A percentile compares a stretch with the other conserved stretches of the same genome.
These are phyloP conservation scores for Aporrectodea caliginosa DNA, from an alignment of 1,140 invertebrate species.

Conservation along the genomic window DNA sequence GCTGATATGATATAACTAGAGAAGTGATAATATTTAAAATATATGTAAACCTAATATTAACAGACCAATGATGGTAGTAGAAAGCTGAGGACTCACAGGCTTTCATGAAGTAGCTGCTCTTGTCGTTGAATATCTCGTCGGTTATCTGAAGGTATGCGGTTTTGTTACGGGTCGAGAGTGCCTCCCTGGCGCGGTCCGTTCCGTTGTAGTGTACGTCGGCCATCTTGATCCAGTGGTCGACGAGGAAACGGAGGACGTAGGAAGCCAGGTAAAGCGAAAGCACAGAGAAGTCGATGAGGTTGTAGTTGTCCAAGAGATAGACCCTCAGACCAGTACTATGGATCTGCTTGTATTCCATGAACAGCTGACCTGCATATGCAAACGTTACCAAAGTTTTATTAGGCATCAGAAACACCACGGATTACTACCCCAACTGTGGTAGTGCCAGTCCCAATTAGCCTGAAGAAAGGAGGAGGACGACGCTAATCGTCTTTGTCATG, in stretches of 20 bases:
- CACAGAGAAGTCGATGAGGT: conserved; percentile 53
- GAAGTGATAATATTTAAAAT: no score
- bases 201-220: conserved; percentile 47
- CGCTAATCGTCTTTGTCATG: no score
- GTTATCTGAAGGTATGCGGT: conserved; percentile 37
- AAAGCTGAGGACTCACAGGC: conserved; percentile 45
- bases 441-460: no score
- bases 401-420: no score
- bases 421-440: no score
- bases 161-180: conserved; percentile 38
- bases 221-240: conserved; percentile 34
- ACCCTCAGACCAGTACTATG: conserved; percentile 50
- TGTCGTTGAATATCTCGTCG: conserved; percentile 31
- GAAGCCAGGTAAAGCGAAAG: conserved; percentile 56
- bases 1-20: no score
- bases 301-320: conserved; percentile 53
- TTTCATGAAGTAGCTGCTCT: conserved; percentile 52
- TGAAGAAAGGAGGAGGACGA: no score
- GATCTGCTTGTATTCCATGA: conserved; percentile 56
- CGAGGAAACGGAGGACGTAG: conserved; percentile 50
- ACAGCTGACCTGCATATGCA: conserved; percentile 53
- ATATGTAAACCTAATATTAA: no score
- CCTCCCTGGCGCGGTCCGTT: conserved; percentile 39
- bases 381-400: no score
- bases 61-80: no score